Percentiles rank a stretch among this genome's conserved stretches.
Evolutionary conservation across 1,140 invertebrate genomes (phyloP).

Genomic region (Eupristina koningsbergeri): DNA sequence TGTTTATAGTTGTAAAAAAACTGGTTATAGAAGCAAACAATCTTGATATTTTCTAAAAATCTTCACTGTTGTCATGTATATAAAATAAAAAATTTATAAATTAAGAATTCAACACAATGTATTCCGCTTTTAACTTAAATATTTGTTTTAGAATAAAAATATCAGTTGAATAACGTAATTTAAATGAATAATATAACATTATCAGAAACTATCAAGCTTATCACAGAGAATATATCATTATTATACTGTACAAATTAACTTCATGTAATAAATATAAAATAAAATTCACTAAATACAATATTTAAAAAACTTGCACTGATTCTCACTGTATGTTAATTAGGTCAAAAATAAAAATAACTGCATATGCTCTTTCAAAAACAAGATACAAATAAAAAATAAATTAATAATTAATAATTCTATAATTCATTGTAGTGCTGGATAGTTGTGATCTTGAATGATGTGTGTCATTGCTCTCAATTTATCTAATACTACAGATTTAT

Average conservation of each 20-base stretch:
- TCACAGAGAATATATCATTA: conserved; percentile 49
- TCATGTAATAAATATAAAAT: conserved; percentile 22
- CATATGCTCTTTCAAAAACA: conserved; percentile 12
- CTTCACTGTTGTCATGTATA: conserved; percentile 49
- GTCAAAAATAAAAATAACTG: conserved; percentile 12
- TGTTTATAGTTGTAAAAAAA: conserved; percentile 24
- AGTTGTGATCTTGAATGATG: conserved; percentile 50
- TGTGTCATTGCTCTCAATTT: not conserved
- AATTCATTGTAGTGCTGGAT: conserved; percentile 45
- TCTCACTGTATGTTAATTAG: conserved; percentile 28
- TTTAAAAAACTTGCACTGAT: conserved; percentile 35
- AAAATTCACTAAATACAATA: conserved; percentile 17
- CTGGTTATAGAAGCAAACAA: conserved; percentile 33
- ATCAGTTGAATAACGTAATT: not conserved
- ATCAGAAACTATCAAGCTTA: conserved; percentile 43
- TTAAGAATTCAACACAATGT: conserved; percentile 31
- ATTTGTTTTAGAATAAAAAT: conserved; percentile 38
- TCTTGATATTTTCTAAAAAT: conserved; percentile 28
- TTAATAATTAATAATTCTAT: conserved; percentile 27
- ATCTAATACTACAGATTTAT: conserved; percentile 38
- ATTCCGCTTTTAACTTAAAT: conserved; percentile 53
- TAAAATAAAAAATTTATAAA: conserved; percentile 16
- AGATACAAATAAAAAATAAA: conserved; percentile 32
- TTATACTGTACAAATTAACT: conserved; percentile 36
- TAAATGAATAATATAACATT: conserved; percentile 41